Evolutionary conservation across 2,888 invertebrate species (phyloP), one percentile per base, ranked within the genome.

Genomic region (Molorchus minor): DNA sequence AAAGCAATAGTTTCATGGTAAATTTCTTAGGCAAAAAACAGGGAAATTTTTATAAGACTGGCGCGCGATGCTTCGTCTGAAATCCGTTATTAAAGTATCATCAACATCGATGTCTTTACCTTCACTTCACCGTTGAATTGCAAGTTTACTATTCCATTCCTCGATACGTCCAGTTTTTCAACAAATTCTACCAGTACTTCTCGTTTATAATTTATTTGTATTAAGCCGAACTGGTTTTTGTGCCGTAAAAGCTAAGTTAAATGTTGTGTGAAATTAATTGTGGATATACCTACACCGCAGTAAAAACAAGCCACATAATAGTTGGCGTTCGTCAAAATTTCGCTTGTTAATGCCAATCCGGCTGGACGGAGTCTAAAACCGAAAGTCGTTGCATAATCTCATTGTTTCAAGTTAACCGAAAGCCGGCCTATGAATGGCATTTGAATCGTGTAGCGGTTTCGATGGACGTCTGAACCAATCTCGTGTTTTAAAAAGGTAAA

Each of bases 301-400:
- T 5, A 25, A 25, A 8, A 25, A 3, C 25, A 3, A 8, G 8
- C 8, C n/a, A n/a, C n/a, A n/a, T n/a, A n/a, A n/a, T n/a, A n/a
- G n/a, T n/a, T n/a, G n/a, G n/a, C 25, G 25, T 25, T 25, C 8
- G 25, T 25, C 25, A 25, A 25, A 25, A 25, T 25, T 25, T 25
- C 25, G 25, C 8, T 25, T 25, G 25, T 25, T 5, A 5, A 5
- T 25, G 25, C 25, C 8, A 25, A 25, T 4, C 25, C 25, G 15
- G 3, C 13, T n/a, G 8, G 38, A 38, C 46, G 12, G 16, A 29
- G 30, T 46, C 35, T 29, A 43, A 21, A 25, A 43, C 20, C 10
- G 43, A 43, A 43, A 43, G 43, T 43, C 10, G 25, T 43, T 25
- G 20, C 4, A 5, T 43, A 43, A 43, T 25, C 25, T 8, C 10